Base-by-base conservation (phyloP, 2,888 invertebrate species). In the Cantharis rufa region DNA sequence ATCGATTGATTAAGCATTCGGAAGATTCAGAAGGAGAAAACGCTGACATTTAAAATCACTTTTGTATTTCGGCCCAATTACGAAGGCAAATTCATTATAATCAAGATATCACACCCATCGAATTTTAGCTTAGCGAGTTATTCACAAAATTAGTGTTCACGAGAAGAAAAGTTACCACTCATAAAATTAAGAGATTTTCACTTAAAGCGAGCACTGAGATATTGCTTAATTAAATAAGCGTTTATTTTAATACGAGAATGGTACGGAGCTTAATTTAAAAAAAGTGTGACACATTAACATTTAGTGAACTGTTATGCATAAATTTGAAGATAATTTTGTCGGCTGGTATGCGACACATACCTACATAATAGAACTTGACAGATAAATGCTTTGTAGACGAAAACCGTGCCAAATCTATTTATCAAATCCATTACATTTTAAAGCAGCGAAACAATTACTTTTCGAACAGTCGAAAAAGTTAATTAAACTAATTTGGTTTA, bases 11-110 rank as follows among this genome's bases (percentile, higher is more conserved):
- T 32, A 48, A 5, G 5, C n/a, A n/a, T 48, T 48, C n/a, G 7
- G n/a, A 48, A 48, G 48, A 48, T 48, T 48, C 48, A 0, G 9
- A 48, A 48, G 7, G 61, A 75, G 70, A 64, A 77, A 78, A 78
- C 28, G 78, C 75, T 75, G 78, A 78, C 75, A 75, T 78, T 78
- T 75, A 70, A 72, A 78, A 78, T 78, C 78, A 78, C 78, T 78
- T 78, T 75, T 72, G 78, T 70, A 72, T 78, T 78, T 72, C 72
- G 72, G 72, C 75, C 74, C 77, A 79, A 79, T 79, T 79, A 77
- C 79, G 79, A 66, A 63, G 75, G 73, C 73, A 72, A 79, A 79
- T 79, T 76, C 74, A 74, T 76, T 78, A 74, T 74, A 78, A 78
- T 76, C 71, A 76, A 78, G 78, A 76, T 78, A 77, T 77, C 72